Percentiles rank a stretch among this genome's conserved stretches.
These are phyloP conservation scores for Luperina nickerlii DNA, from an alignment of 2,888 invertebrate genomes.

Conservation along the genomic window DNA sequence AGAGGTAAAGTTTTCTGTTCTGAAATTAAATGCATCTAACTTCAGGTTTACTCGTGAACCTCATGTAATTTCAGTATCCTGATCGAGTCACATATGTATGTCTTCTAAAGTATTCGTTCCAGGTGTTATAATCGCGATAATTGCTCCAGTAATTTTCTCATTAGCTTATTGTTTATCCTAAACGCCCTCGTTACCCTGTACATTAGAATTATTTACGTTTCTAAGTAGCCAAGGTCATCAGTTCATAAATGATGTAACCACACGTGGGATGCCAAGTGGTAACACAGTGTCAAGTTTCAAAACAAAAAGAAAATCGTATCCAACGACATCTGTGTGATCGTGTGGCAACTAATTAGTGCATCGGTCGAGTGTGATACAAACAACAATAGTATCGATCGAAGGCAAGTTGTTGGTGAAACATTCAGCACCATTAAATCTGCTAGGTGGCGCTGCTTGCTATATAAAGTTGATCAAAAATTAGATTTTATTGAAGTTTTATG, in stretches of 20 bases:
- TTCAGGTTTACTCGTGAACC: slow-evolving; percentile 18
- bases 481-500: neutral
- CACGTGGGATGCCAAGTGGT: slow-evolving; percentile 66
- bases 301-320: slow-evolving; percentile 44
- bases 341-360: slow-evolving; percentile 53
- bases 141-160: slow-evolving; percentile 3
- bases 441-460: slow-evolving; percentile 51
- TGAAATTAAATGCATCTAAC: slow-evolving; percentile 14
- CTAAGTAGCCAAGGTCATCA: slow-evolving; percentile 67
- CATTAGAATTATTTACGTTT: slow-evolving; percentile 52
- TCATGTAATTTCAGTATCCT: slow-evolving; percentile 16
- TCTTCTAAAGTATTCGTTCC: neutral
- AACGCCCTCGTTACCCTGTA: slow-evolving; percentile 35
- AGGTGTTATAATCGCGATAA: neutral
- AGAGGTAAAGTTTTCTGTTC: slow-evolving; percentile 65
- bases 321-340: slow-evolving; percentile 69
- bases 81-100: neutral
- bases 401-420: slow-evolving; percentile 2
- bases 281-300: slow-evolving; percentile 57
- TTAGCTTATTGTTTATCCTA: slow-evolving; percentile 41
- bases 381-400: slow-evolving; percentile 38
- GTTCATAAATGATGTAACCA: slow-evolving; percentile 69
- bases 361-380: slow-evolving; percentile 25
- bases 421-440: neutral
- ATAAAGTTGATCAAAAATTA: slow-evolving; percentile 1